Percentiles rank a stretch among this genome's conserved stretches.
phyloP scores from a whole-genome alignment of 2,888 invertebrate genomes.

The Mantis religiosa region DNA sequence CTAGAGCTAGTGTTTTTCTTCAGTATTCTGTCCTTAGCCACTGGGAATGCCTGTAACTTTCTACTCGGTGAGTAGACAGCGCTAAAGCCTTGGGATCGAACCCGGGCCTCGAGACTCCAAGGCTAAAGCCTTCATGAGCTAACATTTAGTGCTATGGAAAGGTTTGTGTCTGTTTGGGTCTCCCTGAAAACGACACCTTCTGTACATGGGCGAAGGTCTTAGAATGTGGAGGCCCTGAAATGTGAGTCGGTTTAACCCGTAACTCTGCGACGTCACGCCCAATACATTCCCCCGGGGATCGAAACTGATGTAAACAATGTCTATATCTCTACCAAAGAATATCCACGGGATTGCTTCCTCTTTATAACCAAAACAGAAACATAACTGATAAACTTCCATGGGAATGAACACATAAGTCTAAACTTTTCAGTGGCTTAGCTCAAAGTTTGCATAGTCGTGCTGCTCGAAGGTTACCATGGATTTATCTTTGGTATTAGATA shows the following conservation, averaged over 20 bases:
- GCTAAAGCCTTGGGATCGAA: neutral
- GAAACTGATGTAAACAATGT: neutral
- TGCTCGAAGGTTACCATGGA: too few species aligned
- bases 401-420: too few species aligned
- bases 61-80: neutral
- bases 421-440: too few species aligned
- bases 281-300: neutral
- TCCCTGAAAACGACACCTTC: neutral
- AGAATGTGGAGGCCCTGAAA: neutral
- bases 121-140: neutral
- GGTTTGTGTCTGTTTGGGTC: neutral
- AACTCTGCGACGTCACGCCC: neutral
- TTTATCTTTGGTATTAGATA: too few species aligned
- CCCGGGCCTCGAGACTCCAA: neutral
- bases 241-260: neutral
- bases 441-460: too few species aligned
- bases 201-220: neutral
- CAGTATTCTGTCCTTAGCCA: too few species aligned
- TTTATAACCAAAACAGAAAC: too few species aligned
- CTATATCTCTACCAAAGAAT: too few species aligned
- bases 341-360: too few species aligned
- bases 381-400: too few species aligned
- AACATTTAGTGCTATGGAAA: slow-evolving; percentile 1
- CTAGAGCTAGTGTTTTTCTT: too few species aligned
- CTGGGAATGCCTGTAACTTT: neutral